Percentiles rank a stretch among this genome's conserved stretches.
Conservation (phyloP, 2,113 vertebrate species). For the Gopherus evgoodei region DNA sequence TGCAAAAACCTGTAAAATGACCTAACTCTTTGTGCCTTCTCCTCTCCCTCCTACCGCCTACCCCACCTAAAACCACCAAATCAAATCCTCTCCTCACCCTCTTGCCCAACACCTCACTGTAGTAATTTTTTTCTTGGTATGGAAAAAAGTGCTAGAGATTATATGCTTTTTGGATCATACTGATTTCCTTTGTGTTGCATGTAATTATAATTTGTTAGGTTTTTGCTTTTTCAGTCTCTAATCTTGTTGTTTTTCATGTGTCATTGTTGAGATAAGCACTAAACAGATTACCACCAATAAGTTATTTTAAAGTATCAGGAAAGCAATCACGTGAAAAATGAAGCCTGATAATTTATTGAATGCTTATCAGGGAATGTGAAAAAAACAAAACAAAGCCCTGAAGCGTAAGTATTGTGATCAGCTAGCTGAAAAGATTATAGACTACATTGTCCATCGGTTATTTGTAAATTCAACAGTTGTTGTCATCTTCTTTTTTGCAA, state of each 20-base stretch:
- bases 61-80: background rate
- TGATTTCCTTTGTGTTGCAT: background rate
- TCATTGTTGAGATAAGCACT: background rate
- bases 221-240: background rate
- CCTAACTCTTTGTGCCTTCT: background rate
- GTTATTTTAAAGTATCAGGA: background rate
- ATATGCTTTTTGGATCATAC: background rate
- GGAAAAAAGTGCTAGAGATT: background rate
- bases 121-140: fast-evolving
- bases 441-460: background rate
- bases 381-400: background rate
- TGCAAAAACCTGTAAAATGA: background rate
- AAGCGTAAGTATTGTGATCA: background rate
- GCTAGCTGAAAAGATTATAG: background rate
- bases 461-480: background rate
- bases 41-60: background rate
- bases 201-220: background rate
- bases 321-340: background rate
- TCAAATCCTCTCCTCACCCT: background rate
- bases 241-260: background rate
- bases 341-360: background rate
- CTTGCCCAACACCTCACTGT: background rate
- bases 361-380: background rate
- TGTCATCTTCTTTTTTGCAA: background rate
- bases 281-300: background rate